These are phyloP conservation scores for Ladona fulva DNA, from an alignment of 1,140 invertebrate species.

Conservation along the genomic window DNA sequence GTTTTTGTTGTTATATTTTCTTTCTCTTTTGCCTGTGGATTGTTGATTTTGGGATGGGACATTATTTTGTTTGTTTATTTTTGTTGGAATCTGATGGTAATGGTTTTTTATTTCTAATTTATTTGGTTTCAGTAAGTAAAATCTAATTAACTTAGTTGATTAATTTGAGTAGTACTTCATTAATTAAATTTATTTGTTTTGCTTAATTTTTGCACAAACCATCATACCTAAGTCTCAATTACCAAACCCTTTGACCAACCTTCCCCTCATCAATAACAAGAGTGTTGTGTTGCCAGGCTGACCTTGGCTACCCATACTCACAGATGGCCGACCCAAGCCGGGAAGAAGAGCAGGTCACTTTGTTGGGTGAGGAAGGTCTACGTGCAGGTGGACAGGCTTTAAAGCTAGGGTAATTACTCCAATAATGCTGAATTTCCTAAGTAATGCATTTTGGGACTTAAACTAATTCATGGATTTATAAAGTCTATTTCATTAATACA, in stretches of 20 bases:
- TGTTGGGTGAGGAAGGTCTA: constrained; percentile 88
- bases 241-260: background rate
- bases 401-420: constrained; percentile 76
- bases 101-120: too few species aligned
- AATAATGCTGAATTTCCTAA: background rate
- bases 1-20: too few species aligned
- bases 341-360: constrained; percentile 87
- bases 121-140: too few species aligned
- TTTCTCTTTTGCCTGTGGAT: too few species aligned
- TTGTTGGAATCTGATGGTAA: too few species aligned
- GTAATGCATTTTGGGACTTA: background rate
- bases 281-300: constrained; percentile 35
- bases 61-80: too few species aligned
- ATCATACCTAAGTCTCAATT: background rate
- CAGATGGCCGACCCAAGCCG: constrained; percentile 87
- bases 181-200: background rate
- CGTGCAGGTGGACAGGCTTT: constrained; percentile 86
- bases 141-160: too few species aligned
- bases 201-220: background rate
- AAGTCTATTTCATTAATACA: background rate
- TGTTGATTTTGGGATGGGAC: too few species aligned
- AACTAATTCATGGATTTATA: too few species aligned
- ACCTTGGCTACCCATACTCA: constrained; percentile 47
- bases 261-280: constrained; percentile 13
- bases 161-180: too few species aligned